Base-by-base conservation (phyloP, 2,888 invertebrate species). In the Syrphus vitripennis region DNA sequence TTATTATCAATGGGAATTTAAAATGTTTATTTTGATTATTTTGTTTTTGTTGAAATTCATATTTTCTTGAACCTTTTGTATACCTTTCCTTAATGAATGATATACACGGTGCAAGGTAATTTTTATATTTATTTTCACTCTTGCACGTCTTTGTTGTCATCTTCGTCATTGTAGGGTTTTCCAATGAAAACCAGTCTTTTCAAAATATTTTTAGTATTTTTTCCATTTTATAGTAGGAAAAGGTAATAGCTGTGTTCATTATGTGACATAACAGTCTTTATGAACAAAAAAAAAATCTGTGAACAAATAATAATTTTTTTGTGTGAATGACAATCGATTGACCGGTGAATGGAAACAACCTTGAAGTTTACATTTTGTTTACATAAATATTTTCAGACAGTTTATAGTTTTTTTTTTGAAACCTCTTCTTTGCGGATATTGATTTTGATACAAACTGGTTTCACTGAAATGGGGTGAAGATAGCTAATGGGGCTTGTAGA, bases 261-360 rank as follows among this genome's bases (percentile, higher is more conserved):
- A 2, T 31, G 31, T 31, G 31, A 19, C 9, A 19, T 19, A 59
- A 57, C 24, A n/a, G 63, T 29, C 12, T 16, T 42, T 65, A 19
- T 45, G 0, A 21, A n/a, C 0, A 14, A 2, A 16, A 6, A 63
- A 4, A 40, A 12, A 42, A 29, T 14, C 10, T 14, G 1, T 55
- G 10, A 31, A 48, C 45, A n/a, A 29, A 26, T 16, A 3, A 1
- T 0, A 4, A 12, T 14, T 34, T 14, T 48, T 31, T 29, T 6
- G n/a, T 61, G 48, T 65, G 48, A 50, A 48, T 67, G 31, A 31
- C 21, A n/a, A 48, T 45, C 14, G 21, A 34, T 7, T 67, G 21
- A 50, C 48, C 67, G 48, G 34, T 67, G 34, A 67, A 67, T 67
- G 50, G 48, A 34, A 67, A 50, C 3, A 34, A 24, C 50, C 50